These are phyloP conservation scores for Artibeus jamaicensis DNA, from an alignment of 2,797 vertebrate species.

Conservation along the genomic window DNA sequence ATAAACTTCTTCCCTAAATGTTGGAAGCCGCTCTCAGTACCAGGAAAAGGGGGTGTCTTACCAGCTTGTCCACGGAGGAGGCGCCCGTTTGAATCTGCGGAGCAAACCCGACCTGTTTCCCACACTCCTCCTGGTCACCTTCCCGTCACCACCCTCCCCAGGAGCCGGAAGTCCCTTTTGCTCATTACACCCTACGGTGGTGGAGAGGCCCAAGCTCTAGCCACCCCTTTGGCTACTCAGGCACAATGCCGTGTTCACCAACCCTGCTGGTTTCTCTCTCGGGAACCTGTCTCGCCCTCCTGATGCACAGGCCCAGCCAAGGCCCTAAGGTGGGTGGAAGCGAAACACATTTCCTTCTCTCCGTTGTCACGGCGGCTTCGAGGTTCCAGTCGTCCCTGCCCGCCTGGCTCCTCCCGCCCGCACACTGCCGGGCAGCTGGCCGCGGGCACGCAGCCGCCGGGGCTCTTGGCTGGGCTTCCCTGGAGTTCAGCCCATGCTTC, in stretches of 20 bases:
- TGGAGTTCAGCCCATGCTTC: neutral
- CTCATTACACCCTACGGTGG: too few relatives aligned
- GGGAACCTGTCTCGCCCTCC: neutral
- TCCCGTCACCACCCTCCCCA: neutral
- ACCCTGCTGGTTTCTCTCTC: neutral
- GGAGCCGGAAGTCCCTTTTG: neutral
- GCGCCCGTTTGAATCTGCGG: too few relatives aligned
- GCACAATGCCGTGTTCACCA: too few relatives aligned
- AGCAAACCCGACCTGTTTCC: neutral
- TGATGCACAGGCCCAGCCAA: neutral
- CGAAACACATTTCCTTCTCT: neutral
- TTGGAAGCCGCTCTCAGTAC: neutral
- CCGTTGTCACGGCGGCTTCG: too few relatives aligned
- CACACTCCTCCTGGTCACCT: neutral
- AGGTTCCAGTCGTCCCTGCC: fast-evolving
- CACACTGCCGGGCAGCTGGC: neutral
- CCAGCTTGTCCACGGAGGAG: neutral
- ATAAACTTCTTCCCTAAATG: neutral
- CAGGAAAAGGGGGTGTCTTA: neutral
- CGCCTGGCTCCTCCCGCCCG: neutral
- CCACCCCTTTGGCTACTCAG: neutral
- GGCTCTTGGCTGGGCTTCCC: neutral
- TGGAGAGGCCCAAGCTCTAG: neutral
- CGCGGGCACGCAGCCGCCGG: neutral
- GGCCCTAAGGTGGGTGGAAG: neutral